Evolutionary conservation across 2,888 invertebrate species (phyloP).

Genomic region (Leptinotarsa haldemani): DNA sequence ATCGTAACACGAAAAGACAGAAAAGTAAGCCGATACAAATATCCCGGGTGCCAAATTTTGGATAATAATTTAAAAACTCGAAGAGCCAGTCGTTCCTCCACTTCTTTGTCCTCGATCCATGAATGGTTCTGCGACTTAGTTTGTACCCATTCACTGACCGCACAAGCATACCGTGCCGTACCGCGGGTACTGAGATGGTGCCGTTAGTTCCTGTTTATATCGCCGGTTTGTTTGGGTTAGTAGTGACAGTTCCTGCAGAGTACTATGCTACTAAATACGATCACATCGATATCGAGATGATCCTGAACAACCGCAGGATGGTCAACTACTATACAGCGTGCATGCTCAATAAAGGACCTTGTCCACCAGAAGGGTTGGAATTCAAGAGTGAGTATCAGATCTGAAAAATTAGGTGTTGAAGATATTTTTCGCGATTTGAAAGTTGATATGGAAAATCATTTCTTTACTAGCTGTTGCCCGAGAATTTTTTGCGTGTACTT

Average conservation of each 20-base stretch:
- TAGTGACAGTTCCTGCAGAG: constrained; percentile 29
- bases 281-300: constrained; percentile 76
- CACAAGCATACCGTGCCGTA: constrained; percentile 11
- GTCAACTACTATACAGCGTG: constrained; percentile 80
- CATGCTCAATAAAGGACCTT: constrained; percentile 74
- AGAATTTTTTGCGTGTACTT: too few relatives aligned
- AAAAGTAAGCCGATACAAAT: too few relatives aligned
- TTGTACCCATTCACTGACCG: constrained; percentile 16
- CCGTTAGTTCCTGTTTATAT: constrained; percentile 19
- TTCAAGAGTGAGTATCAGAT: constrained; percentile 75
- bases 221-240: constrained; percentile 20
- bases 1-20: too few relatives aligned
- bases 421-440: too few relatives aligned
- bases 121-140: constrained; percentile 17
- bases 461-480: too few relatives aligned
- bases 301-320: constrained; percentile 76
- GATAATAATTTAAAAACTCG: neutral
- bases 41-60: neutral
- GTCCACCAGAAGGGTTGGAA: constrained; percentile 79
- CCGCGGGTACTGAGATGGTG: constrained; percentile 16
- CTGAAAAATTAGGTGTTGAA: neutral
- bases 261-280: constrained; percentile 72
- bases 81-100: constrained; percentile 22
- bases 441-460: too few relatives aligned
- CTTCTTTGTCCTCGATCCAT: constrained; percentile 20